Conservation (phyloP, 1,140 invertebrate species). For the Tribolium castaneum region DNA sequence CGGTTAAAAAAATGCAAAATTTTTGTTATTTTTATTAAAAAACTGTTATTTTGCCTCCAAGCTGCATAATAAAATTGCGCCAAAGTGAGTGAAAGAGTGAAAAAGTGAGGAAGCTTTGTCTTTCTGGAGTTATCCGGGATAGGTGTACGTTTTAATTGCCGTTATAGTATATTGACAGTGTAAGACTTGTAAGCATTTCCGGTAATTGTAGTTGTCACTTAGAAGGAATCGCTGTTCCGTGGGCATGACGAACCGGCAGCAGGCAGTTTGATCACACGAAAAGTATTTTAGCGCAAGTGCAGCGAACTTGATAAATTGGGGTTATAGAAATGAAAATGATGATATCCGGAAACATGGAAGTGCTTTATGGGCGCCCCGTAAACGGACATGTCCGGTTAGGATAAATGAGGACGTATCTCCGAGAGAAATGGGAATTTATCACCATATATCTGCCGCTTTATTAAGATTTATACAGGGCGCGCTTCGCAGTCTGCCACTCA, state of each 20-base stretch:
- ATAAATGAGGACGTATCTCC: conserved; percentile 63
- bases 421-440: conserved; percentile 64
- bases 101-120: not conserved
- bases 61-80: too few species aligned
- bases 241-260: conserved; percentile 39
- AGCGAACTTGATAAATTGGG: conserved; percentile 55
- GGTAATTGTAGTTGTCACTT: conserved; percentile 45
- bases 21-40: too few species aligned
- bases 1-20: too few species aligned
- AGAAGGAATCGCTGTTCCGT: conserved; percentile 43
- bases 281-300: conserved; percentile 43
- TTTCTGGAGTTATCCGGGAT: not conserved
- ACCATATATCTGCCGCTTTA: conserved; percentile 63
- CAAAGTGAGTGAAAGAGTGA: not conserved
- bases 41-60: too few species aligned
- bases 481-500: conserved; percentile 35
- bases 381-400: conserved; percentile 61
- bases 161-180: conserved; percentile 35
- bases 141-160: conserved; percentile 5
- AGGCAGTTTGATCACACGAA: conserved; percentile 34
- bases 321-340: conserved; percentile 62
- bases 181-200: conserved; percentile 40
- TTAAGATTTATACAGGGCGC: conserved; percentile 64
- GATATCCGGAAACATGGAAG: conserved; percentile 63
- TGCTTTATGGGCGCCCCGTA: conserved; percentile 61